Base-by-base conservation (phyloP, 2,113 vertebrate genomes). In the Callipepla squamata region DNA sequence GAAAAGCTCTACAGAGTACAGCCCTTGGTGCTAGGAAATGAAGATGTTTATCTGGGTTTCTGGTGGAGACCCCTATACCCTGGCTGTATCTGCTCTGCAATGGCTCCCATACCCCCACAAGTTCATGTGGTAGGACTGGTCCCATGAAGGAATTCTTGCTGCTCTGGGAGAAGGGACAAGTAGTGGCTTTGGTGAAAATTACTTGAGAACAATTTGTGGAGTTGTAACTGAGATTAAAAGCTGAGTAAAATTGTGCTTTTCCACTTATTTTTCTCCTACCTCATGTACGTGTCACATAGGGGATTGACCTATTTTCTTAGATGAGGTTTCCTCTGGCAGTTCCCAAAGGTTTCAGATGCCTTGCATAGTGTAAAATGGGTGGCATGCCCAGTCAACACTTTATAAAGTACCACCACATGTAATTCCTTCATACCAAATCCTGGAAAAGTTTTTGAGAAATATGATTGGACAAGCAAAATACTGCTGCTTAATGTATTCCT, bases 41-140 rank as follows among this genome's bases (percentile, higher is more conserved):
- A 84, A 90, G 73, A 44, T 75, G 23, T 28, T 25, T 75, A 20
- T 40, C 42, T 48, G 16, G 11, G 5, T 73, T 90, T 86, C 77
- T 92, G 77, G 34, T 70, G 80, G 67, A 21, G 19, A 65, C 81
- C 38, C 38, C 44, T 83, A 69, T 22, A 63, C 25, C 22, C 58
- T 55, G 66, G 11, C 72, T 88, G 32, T 9, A 36, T 81, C 57
- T 92, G 28, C 47, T 84, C 38, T 55, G 44, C 90, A 80, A 66
- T 0, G 7, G 75, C 75, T 6, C 16, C 42, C 22, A 1, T 19
- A 72, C 2, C 7, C 28, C 1, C 3, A 30, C 30, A 82, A 72
- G 15, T 40, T 47, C 34, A 73, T 13, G 32, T 59, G 47, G 26
- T 30, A 67, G 47, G 19, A 53, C 13, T 74, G 65, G n/a, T 32